Evolutionary conservation across 2,797 vertebrate genomes (phyloP).

Genomic region (Synaphobranchus kaupii): DNA sequence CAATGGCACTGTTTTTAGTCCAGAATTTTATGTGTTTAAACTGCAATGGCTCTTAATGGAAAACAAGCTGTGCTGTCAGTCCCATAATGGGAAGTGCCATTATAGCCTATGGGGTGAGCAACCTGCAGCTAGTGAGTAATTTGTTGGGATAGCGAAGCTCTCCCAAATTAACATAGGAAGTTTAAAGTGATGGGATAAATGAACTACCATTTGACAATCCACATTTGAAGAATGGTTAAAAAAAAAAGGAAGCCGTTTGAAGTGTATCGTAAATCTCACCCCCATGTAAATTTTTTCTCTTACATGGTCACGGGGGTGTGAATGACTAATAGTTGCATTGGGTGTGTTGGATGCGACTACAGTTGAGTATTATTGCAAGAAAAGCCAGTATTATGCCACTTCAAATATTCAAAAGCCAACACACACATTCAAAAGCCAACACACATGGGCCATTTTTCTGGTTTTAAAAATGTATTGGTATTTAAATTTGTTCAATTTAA

Average conservation of each 20-base stretch:
- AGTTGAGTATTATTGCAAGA: neutral
- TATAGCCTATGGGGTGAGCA: no score
- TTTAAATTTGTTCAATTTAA: neutral
- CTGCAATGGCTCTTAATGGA: no score
- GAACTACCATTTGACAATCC: neutral
- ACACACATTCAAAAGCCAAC: neutral
- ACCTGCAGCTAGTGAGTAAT: no score
- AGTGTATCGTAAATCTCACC: neutral
- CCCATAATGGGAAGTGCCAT: no score
- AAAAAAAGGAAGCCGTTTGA: no score
- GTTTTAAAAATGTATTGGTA: neutral
- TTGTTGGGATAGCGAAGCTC: neutral
- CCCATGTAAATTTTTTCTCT: neutral
- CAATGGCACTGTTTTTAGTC: no score
- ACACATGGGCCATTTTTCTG: neutral
- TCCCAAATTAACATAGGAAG: neutral
- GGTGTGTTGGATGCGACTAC: neutral
- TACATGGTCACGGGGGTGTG: neutral
- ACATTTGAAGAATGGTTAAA: neutral
- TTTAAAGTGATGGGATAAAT: neutral
- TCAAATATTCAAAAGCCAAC: neutral
- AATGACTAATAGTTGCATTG: neutral
- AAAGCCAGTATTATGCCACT: neutral
- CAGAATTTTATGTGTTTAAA: no score
- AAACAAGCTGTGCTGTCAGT: no score